Evolutionary conservation across 2,797 vertebrate genomes (phyloP).

Genomic region (Anisognathus igniventris): DNA sequence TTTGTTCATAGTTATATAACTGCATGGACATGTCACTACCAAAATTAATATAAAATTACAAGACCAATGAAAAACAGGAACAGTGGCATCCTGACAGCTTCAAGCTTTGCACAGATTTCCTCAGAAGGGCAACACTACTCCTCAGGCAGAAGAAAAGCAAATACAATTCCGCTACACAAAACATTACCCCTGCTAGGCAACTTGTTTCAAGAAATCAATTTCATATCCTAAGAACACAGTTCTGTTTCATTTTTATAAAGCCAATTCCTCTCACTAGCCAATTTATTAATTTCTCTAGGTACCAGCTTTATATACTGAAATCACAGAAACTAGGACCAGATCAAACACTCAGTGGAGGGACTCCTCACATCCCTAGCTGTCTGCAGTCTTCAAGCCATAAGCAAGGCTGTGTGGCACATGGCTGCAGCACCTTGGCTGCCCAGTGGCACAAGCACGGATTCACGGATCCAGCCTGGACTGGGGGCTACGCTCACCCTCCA

Average conservation of each 20-base stretch:
- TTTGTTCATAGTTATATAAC: background rate
- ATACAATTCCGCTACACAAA: background rate
- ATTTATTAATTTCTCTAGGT: background rate
- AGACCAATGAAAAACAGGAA: background rate
- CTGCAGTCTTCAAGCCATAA: background rate
- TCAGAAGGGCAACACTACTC: background rate
- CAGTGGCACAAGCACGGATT: fast-evolving
- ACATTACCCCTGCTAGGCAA: background rate
- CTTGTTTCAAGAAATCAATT: background rate
- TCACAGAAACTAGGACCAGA: background rate
- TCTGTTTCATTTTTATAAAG: background rate
- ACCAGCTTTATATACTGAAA: background rate
- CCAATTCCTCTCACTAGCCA: background rate
- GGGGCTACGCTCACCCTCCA: background rate
- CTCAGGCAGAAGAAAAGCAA: background rate
- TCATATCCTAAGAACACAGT: background rate
- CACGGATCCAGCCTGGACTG: background rate
- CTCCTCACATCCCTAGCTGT: background rate
- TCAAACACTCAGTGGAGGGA: background rate
- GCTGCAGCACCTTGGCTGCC: background rate
- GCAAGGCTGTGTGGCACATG: background rate
- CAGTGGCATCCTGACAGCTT: background rate
- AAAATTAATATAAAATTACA: background rate
- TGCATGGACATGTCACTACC: background rate
- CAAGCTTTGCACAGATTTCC: background rate